Evolutionary conservation across 2,797 vertebrate genomes (phyloP).

Genomic region (Yasuhikotakia modesta): DNA sequence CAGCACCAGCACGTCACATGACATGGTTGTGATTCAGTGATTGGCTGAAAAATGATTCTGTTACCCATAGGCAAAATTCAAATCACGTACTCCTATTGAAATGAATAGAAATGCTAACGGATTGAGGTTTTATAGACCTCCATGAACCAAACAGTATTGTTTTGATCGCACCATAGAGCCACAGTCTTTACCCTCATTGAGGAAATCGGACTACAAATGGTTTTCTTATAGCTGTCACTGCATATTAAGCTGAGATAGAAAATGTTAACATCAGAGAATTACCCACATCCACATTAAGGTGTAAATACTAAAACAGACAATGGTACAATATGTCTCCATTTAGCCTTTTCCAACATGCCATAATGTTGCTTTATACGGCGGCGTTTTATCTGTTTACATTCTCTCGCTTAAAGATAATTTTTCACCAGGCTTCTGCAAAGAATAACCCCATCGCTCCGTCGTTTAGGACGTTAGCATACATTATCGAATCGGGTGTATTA

Average conservation of each 20-base stretch:
- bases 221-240: neutral
- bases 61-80: neutral
- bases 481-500: slow-evolving; percentile 51
- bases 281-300: neutral
- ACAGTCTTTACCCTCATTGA: neutral
- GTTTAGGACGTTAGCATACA: slow-evolving; percentile 54
- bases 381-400: slow-evolving; percentile 45
- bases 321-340: too few species aligned
- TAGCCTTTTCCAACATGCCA: neutral
- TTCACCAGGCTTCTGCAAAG: slow-evolving; percentile 25
- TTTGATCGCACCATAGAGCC: neutral
- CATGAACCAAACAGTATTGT: neutral
- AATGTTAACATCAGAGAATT: neutral
- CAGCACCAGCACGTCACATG: too few species aligned
- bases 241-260: neutral
- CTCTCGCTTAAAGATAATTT: slow-evolving; percentile 39
- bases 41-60: too few species aligned
- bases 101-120: neutral
- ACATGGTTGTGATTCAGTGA: too few species aligned
- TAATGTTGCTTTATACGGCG: slow-evolving; percentile 11
- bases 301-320: slow-evolving; percentile 9
- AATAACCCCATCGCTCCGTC: slow-evolving; percentile 37
- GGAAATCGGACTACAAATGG: neutral
- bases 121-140: neutral
- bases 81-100: neutral